phyloP scores from a whole-genome alignment of 2,888 invertebrate genomes.

The Drosophila nigricruria region DNA sequence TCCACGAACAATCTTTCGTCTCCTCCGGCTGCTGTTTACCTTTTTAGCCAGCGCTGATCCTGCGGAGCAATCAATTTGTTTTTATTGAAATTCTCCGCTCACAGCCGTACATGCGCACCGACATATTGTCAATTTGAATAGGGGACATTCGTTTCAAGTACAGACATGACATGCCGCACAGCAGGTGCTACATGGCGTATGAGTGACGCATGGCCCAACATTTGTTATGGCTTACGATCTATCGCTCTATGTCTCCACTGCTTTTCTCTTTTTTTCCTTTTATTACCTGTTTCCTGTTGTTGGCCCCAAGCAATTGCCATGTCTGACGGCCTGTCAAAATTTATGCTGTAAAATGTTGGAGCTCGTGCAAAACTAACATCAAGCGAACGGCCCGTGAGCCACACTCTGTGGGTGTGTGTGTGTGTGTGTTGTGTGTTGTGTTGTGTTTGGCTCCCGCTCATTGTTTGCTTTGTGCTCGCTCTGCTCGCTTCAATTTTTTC shows the following conservation, averaged over 20 bases:
- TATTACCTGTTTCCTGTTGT: conserved; percentile 64
- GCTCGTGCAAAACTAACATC: conserved; percentile 50
- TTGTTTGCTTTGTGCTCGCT: conserved; percentile 53
- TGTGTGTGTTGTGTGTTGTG: conserved; percentile 13
- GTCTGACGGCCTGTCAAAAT: conserved; percentile 69
- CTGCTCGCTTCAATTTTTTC: conserved; percentile 63
- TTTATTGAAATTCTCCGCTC: conserved; percentile 74
- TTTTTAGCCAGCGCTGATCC: conserved; percentile 69
- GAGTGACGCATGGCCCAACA: conserved; percentile 75
- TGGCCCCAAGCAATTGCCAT: conserved; percentile 26
- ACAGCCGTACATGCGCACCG: conserved; percentile 5
- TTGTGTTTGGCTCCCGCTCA: conserved; percentile 22
- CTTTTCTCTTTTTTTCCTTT: conserved; percentile 37
- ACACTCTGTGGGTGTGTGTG: neutral
- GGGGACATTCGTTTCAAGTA: conserved; percentile 67
- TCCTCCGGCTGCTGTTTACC: conserved; percentile 52
- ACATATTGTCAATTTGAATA: conserved; percentile 55
- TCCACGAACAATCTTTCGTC: conserved; percentile 15
- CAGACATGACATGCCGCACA: conserved; percentile 52
- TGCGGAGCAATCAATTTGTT: conserved; percentile 76
- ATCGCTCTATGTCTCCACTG: conserved; percentile 23
- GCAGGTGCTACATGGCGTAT: conserved; percentile 61
- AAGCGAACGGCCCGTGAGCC: conserved; percentile 36
- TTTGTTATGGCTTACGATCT: conserved; percentile 66
- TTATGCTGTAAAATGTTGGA: conserved; percentile 58